Base-by-base conservation (phyloP, 2,797 vertebrate species). In the Bovichtus variegatus region DNA sequence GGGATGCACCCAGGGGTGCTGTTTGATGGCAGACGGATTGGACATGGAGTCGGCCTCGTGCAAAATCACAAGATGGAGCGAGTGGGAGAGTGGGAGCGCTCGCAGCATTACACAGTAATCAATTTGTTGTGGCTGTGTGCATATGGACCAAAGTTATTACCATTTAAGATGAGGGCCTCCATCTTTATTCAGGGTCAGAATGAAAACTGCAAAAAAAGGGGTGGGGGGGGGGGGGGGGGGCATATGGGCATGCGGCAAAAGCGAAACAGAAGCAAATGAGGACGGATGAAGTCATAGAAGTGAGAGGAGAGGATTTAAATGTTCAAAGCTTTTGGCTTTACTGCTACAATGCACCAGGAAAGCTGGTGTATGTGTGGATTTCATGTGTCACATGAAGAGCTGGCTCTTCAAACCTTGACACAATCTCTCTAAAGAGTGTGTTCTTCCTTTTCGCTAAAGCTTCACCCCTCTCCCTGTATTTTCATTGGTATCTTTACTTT, bases 11-110 rank as follows among this genome's bases (percentile, higher is more conserved):
- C 89, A 89, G 86, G 78, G 91, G 89, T 89, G 82, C 78, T 83
- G 86, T 93, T 93, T 93, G 94, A 92, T 87, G 93, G 90, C 86
- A 85, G 74, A 59, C 53, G 64, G 81, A 87, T 90, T 91, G 90
- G 91, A 92, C 87, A 75, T 70, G 81, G 74, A 88, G 74, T 82
- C 79, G 63, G 81, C 81, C 75, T 71, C 38, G 19, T 66, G 74
- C 81, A 78, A 85, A 89, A 90, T 88, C 81, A 49, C 65, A 77
- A 71, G 50, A 82, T 76, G 76, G 81, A 77, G 40, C 44, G 72
- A 51, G 74, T 29, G 70, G 60, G 63, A 41, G 84, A 84, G 71
- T 29, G 77, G 31, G 76, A 85, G 84, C 18, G 80, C 85, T 84
- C 16, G 68, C 75, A 80, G 91, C 85, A 78, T 87, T 85, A 90